Conservation (phyloP, 2,797 vertebrate genomes). For the Hydrolagus colliei region DNA sequence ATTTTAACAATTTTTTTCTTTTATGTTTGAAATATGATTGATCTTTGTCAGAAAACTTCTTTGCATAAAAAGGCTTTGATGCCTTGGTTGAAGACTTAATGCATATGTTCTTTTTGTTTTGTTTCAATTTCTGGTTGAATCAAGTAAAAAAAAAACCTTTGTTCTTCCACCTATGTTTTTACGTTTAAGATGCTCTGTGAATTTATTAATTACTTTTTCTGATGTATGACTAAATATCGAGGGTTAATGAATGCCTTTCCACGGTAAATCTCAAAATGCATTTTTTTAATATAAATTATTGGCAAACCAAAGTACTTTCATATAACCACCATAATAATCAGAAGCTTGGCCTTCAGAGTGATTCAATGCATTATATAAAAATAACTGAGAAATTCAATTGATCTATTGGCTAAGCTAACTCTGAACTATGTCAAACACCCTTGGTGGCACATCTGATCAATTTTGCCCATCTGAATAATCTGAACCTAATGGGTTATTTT, state of each 20-base stretch:
- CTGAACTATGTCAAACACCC: not conserved
- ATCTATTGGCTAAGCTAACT: not conserved
- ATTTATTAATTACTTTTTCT: not conserved
- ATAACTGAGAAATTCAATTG: not conserved
- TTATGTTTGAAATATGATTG: not conserved
- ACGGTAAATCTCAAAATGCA: not conserved
- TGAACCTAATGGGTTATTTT: not conserved
- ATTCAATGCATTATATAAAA: no score
- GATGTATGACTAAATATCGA: not conserved
- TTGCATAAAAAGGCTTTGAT: not conserved
- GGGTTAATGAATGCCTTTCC: not conserved
- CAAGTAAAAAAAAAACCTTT: not conserved
- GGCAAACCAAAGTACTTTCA: not conserved
- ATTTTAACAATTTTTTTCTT: not conserved
- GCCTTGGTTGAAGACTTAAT: not conserved
- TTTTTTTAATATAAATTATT: conserved; percentile 8
- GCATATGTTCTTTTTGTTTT: not conserved
- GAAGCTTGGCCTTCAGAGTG: not conserved
- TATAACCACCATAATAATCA: not conserved
- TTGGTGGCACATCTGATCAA: not conserved
- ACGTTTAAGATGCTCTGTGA: no score
- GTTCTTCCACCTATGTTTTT: not conserved
- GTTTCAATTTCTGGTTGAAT: not conserved
- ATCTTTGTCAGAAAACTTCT: not conserved
- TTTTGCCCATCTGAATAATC: not conserved